Evolutionary conservation across 2,888 invertebrate species (phyloP), one percentile per base, ranked within the genome.

Genomic region (Spodoptera picta): DNA sequence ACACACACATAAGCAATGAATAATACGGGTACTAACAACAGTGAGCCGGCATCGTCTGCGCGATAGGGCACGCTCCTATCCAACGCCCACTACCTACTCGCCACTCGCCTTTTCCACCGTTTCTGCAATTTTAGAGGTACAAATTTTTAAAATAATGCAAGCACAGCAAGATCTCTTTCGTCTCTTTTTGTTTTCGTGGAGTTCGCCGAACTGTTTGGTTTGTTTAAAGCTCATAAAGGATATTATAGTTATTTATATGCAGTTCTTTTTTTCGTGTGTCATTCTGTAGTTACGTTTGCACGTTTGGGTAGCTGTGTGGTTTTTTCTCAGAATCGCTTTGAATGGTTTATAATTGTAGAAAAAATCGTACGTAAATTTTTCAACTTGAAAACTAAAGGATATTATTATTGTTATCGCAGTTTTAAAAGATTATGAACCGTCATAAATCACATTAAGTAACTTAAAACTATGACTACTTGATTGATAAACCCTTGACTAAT

Each of bases 41-140:
- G 80, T 65, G 73, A 71, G 80, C 76, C 78, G 72, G 75, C 76
- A 81, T 64, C 70, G 77, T 78, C 73, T 62, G 69, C 65, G 65
- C 66, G 87, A 87, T 86, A 87, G 86, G 85, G 84, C 87, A 87
- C 87, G 87, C 70, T 60, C 63, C 60, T 69, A 66, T 73, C 76
- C 69, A 57, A 69, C 76, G 71, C 73, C 77, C 75, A 71, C 75
- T 62, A 65, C 56, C 70, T 61, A 60, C 60, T 60, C 51, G 51
- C 60, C 70, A 65, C 75, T 73, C 73, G 75, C 77, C 75, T 81
- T 83, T 81, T 83, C 77, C 75, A 82, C 77, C 62, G 48, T 79
- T 81, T 81, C 76, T 83, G 80, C 79, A 80, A 78, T 80, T 83
- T 82, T 77, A 74, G 65, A 79, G 72, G 78, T 79, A 72, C 62